Evolutionary conservation across 1,140 invertebrate genomes (phyloP), one percentile per base, ranked within the genome.

Genomic region (Sogatella furcifera): DNA sequence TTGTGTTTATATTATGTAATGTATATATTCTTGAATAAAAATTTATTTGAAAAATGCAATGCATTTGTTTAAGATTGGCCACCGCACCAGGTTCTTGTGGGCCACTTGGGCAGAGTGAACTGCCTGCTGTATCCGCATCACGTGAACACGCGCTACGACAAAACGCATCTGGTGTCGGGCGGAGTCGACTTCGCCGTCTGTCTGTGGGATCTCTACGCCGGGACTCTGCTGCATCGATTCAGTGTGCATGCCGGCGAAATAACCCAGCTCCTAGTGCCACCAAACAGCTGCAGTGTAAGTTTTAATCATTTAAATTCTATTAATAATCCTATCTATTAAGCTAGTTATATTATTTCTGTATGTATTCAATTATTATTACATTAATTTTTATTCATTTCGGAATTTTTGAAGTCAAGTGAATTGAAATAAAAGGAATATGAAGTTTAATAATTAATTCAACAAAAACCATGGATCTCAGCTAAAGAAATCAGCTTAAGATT

Each of bases 111-210:
- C 0, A 79, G 90, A 52, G 95, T 99, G 0, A 99, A 95, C 69
- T 97, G 93, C 72, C 76, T 99, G 2, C 74, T 98, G 0, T 98
- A 98, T 72, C 97, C 97, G 11, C 88, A 97, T 67, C 88, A 95
- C 70, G 84, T 93, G 14, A 86, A 95, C 70, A 76, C 82, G n/a
- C 84, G 95, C 61, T 99, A 98, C 61, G 95, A 99, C 70, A 85
- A 90, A 61, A 80, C 86, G 5, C 87, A 94, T 74, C 76, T 99
- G 13, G 83, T 99, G 0, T 98, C 95, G 0, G 97, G 97, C 17
- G 95, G 95, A 2, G 89, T 95, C 14, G 97, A 99, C 73, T 99
- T 99, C 74, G 94, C 95, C 0, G 93, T 99, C 5, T 95, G 92
- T 68, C 76, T 99, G 0, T 99, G 97, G 97, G 96, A 99, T 73